These are phyloP conservation scores for Podabrus alpinus DNA, from an alignment of 2,888 invertebrate species.

Conservation along the genomic window DNA sequence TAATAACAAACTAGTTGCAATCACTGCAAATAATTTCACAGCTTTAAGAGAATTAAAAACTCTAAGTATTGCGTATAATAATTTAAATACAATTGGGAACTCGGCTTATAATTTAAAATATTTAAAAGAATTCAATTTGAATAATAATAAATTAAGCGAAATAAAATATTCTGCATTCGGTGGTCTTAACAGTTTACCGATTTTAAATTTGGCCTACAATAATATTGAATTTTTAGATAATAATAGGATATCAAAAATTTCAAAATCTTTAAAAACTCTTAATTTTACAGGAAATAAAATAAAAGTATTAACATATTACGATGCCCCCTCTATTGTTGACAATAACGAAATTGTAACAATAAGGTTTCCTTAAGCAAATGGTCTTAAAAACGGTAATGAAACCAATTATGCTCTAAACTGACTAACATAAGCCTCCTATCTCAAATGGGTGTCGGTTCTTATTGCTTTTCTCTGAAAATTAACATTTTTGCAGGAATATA, in stretches of 20 bases:
- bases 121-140: conserved; percentile 47
- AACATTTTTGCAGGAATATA: too few species aligned
- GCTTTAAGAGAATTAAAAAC: not conserved
- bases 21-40: not conserved
- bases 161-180: conserved; percentile 1
- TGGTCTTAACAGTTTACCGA: not conserved
- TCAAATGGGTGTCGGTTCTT: too few species aligned
- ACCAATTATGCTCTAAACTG: too few species aligned
- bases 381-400: too few species aligned
- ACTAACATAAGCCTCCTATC: too few species aligned
- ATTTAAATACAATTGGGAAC: not conserved
- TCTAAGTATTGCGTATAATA: not conserved
- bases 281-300: conserved; percentile 5
- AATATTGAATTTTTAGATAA: not conserved
- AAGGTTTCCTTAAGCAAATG: too few species aligned
- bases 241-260: not conserved
- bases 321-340: too few species aligned
- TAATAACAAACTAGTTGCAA: not conserved
- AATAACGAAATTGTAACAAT: too few species aligned
- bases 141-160: conserved; percentile 38
- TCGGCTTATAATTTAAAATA: conserved; percentile 38
- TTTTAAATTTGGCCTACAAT: conserved; percentile 1
- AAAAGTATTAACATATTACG: not conserved
- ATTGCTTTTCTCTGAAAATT: too few species aligned
- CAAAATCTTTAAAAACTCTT: not conserved